Evolutionary conservation across 1,140 invertebrate species (phyloP).

Genomic region (Oppia nitens): DNA sequence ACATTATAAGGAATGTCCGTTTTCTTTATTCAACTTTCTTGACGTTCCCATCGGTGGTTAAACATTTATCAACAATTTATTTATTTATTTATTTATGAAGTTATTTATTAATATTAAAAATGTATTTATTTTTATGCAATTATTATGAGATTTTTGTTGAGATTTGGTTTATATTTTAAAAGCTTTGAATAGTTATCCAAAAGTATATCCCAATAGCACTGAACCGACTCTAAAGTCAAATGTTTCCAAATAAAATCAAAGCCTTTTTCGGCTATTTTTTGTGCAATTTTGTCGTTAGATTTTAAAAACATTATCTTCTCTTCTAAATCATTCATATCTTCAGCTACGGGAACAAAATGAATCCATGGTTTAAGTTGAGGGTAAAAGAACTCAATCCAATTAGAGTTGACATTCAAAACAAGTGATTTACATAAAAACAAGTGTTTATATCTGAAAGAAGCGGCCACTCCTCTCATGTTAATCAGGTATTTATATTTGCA

Average conservation of each 20-base stretch:
- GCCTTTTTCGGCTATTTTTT: conserved; percentile 63
- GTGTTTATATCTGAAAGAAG: conserved; percentile 92
- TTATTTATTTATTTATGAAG: neutral
- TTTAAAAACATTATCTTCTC: conserved; percentile 57
- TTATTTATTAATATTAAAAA: neutral
- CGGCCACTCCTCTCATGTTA: conserved; percentile 89
- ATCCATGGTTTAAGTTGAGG: conserved; percentile 78
- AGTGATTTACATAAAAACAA: conserved; percentile 80
- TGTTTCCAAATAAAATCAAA: conserved; percentile 65
- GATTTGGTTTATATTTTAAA: neutral
- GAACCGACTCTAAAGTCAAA: conserved; percentile 60
- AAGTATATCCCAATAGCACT: conserved; percentile 71
- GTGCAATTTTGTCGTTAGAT: conserved; percentile 51
- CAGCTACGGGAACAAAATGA: conserved; percentile 73
- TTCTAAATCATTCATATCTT: conserved; percentile 45
- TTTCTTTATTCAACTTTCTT: conserved; percentile 11
- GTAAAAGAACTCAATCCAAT: conserved; percentile 95
- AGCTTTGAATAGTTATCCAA: conserved; percentile 52
- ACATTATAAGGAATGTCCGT: conserved; percentile 12
- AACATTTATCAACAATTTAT: neutral
- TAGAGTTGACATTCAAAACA: conserved; percentile 87
- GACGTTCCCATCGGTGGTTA: neutral
- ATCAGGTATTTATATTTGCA: conserved; percentile 70
- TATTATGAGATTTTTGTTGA: neutral
- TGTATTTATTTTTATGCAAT: neutral